Evolutionary conservation across 2,113 vertebrate species (phyloP).

Genomic region (Callaeas wilsoni): DNA sequence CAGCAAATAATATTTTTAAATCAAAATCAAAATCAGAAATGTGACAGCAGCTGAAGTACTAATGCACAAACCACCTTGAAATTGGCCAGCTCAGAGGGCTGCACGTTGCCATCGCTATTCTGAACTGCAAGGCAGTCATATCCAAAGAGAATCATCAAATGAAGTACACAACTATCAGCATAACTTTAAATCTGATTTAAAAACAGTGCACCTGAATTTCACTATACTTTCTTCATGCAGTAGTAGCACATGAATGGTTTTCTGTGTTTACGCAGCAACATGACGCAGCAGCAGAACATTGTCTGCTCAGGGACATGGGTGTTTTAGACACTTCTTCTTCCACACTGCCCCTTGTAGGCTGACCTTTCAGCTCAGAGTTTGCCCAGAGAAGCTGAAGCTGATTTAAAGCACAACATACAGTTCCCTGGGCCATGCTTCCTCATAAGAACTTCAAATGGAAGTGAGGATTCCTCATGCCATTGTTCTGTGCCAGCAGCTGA

Average conservation of each 20-base stretch:
- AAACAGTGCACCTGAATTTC: background rate
- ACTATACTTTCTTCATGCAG: background rate
- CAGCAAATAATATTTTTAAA: background rate
- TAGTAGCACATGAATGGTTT: background rate
- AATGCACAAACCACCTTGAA: background rate
- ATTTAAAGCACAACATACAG: background rate
- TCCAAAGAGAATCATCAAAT: background rate
- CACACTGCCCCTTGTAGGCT: background rate
- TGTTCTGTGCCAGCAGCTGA: background rate
- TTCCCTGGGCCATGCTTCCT: background rate
- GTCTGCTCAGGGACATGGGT: rapidly evolving
- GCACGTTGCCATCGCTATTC: background rate
- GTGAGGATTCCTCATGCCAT: background rate
- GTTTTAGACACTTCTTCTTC: background rate
- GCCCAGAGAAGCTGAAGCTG: background rate
- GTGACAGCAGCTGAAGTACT: background rate
- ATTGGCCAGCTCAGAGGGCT: background rate
- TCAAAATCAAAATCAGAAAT: background rate
- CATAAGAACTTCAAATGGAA: background rate
- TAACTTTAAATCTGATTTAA: background rate
- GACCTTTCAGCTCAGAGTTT: background rate
- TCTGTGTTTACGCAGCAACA: background rate
- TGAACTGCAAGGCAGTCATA: background rate
- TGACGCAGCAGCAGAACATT: background rate
- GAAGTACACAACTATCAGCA: background rate